phyloP scores from a whole-genome alignment of 2,888 invertebrate genomes.

The Metallyticus violacea region DNA sequence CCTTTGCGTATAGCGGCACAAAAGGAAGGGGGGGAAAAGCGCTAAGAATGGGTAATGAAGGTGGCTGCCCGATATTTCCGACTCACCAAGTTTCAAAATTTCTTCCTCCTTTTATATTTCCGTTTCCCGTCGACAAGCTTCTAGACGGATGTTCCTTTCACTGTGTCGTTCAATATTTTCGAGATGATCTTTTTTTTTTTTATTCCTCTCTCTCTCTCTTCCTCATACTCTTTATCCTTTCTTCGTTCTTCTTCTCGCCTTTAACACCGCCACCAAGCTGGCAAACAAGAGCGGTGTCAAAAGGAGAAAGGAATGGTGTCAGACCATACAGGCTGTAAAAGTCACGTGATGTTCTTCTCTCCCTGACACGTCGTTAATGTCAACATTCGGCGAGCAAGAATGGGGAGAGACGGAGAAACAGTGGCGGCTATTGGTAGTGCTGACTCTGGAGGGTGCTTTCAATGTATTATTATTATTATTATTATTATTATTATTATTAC shows the following conservation, averaged over 20 bases:
- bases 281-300: not conserved
- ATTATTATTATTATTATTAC: too few species aligned
- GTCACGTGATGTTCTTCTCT: not conserved
- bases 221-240: not conserved
- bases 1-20: not conserved
- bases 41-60: not conserved
- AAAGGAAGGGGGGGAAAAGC: not conserved
- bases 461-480: too few species aligned
- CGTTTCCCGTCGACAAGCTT: not conserved
- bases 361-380: not conserved
- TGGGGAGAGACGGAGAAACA: not conserved
- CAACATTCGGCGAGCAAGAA: not conserved
- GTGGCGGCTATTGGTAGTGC: not conserved
- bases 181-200: not conserved
- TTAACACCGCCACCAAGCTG: not conserved
- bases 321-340: not conserved
- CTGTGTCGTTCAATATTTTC: not conserved
- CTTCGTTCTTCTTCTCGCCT: not conserved
- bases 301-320: not conserved
- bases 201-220: too few species aligned
- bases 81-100: not conserved
- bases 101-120: not conserved
- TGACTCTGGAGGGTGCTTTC: not conserved
- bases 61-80: not conserved
- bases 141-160: not conserved